Conservation (phyloP, 2,888 invertebrate species). For the Cosmia trapezina region DNA sequence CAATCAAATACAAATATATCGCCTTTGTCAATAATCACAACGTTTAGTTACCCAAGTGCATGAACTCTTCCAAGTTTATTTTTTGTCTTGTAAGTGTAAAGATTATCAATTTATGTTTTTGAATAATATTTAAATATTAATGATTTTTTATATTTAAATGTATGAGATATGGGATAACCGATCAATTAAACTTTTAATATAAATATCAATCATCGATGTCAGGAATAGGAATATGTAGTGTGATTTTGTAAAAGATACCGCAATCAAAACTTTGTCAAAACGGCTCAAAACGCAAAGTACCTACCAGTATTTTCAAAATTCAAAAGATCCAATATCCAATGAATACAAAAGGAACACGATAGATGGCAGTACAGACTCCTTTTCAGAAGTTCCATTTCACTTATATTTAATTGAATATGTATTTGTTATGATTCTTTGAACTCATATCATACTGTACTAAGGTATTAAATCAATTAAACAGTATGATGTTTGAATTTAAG, state of each 20-base stretch:
- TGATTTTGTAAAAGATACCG: background rate
- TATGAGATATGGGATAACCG: no score
- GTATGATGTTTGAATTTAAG: fast-evolving
- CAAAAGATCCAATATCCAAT: background rate
- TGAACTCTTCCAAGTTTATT: no score
- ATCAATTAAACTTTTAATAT: background rate
- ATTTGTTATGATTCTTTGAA: background rate
- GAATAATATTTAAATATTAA: background rate
- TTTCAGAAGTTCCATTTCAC: constrained; percentile 37
- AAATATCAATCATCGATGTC: no score
- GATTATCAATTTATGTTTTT: no score
- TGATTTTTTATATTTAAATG: no score
- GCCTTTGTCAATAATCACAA: background rate
- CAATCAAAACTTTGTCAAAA: constrained; percentile 4
- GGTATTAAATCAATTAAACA: background rate
- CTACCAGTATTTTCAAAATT: constrained; percentile 37
- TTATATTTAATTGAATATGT: background rate
- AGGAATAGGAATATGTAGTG: no score
- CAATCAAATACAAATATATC: no score
- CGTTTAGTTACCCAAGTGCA: constrained; percentile 12
- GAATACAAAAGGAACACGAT: constrained; percentile 11
- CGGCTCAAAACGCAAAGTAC: constrained; percentile 15
- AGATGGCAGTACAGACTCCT: constrained; percentile 41
- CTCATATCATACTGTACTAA: background rate
- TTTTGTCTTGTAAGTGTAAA: no score